phyloP scores from a whole-genome alignment of 2,113 vertebrate species.

The Takifugu flavidus region DNA sequence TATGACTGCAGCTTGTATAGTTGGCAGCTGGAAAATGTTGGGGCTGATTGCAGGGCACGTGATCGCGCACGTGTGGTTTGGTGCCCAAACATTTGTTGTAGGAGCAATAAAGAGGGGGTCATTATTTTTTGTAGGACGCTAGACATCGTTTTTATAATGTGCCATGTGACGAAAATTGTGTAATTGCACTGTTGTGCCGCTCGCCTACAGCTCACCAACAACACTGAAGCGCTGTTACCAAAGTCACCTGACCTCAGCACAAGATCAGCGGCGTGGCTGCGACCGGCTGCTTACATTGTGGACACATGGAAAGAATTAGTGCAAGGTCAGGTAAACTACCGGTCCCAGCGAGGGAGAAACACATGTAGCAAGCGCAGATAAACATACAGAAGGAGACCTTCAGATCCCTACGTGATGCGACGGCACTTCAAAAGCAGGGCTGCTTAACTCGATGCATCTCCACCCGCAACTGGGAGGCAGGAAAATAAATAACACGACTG shows the following conservation, averaged over 20 bases:
- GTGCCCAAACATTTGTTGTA: background rate
- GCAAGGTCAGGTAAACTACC: slow-evolving; percentile 45
- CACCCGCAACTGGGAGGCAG: background rate
- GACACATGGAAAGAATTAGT: slow-evolving; percentile 57
- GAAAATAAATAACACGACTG: background rate
- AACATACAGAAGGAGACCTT: slow-evolving; percentile 9
- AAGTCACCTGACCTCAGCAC: slow-evolving; percentile 40
- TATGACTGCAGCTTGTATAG: slow-evolving; percentile 33
- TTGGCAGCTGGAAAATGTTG: slow-evolving; percentile 31
- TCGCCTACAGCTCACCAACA: slow-evolving; percentile 6
- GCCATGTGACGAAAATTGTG: background rate
- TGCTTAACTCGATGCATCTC: background rate
- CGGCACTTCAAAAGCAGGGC: background rate
- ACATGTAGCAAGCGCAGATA: slow-evolving; percentile 16
- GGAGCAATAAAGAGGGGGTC: background rate
- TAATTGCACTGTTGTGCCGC: background rate
- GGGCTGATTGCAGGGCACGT: slow-evolving; percentile 17
- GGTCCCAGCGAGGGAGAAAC: slow-evolving; percentile 15
- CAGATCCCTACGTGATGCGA: background rate
- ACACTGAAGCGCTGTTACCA: slow-evolving; percentile 27
- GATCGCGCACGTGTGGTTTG: slow-evolving; percentile 9
- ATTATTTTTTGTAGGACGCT: background rate
- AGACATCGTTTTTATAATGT: background rate
- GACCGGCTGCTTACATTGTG: slow-evolving; percentile 16
- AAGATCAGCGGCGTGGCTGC: slow-evolving; percentile 27